phyloP scores from a whole-genome alignment of 2,888 invertebrate genomes.

The Epirrhoe alternata region DNA sequence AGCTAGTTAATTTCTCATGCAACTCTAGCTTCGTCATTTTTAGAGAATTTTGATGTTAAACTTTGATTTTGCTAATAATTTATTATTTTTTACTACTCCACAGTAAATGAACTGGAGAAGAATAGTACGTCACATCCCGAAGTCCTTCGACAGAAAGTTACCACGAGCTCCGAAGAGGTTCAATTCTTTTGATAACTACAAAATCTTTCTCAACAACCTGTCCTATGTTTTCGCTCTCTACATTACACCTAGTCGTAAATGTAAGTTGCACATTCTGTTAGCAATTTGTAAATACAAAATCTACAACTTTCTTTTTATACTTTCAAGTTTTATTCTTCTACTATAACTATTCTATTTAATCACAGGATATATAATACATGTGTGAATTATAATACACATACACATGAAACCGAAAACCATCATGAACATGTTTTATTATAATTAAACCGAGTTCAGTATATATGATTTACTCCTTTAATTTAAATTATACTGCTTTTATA shows the following conservation, averaged over 20 bases:
- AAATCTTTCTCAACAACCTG: constrained; percentile 17
- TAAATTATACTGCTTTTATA: too few relatives aligned
- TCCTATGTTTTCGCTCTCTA: constrained; percentile 8
- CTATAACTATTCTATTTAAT: neutral
- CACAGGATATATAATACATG: neutral
- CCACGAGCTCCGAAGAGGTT: constrained; percentile 66
- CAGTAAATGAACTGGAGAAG: constrained; percentile 85
- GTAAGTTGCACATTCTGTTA: constrained; percentile 35
- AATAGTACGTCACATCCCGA: constrained; percentile 75
- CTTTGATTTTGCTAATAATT: too few relatives aligned
- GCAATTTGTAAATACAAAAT: neutral
- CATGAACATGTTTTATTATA: too few relatives aligned
- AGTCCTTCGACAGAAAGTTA: constrained; percentile 63
- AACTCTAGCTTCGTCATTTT: too few relatives aligned
- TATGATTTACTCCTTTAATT: too few relatives aligned
- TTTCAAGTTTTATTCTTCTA: neutral
- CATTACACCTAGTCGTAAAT: constrained; percentile 21
- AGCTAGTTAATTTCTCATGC: too few relatives aligned
- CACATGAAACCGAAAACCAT: too few relatives aligned
- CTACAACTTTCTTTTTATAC: neutral
- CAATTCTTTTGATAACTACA: constrained; percentile 51
- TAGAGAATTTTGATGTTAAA: too few relatives aligned
- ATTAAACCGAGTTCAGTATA: too few relatives aligned
- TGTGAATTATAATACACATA: too few relatives aligned
- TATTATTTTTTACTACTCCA: neutral